These are phyloP conservation scores for Hystrix brachyura DNA, from an alignment of 2,113 vertebrate genomes.

Conservation along the genomic window DNA sequence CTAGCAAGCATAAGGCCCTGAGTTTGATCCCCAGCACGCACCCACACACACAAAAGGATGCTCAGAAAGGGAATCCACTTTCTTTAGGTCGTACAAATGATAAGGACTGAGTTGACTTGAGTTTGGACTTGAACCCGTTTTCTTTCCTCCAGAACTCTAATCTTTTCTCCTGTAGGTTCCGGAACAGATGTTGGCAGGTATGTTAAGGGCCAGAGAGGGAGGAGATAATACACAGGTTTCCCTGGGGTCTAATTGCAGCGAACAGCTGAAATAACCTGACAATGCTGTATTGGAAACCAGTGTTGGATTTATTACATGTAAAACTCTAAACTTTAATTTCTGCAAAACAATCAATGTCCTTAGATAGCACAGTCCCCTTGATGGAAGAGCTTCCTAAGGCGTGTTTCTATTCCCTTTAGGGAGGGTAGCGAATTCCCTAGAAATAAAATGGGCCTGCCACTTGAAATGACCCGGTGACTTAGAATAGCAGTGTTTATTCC, in stretches of 20 bases:
- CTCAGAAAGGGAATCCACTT: background rate
- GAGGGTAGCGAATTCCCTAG: conserved; percentile 7
- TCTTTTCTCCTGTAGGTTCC: background rate
- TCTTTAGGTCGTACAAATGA: background rate
- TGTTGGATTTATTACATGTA: background rate
- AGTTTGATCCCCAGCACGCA: too few relatives aligned
- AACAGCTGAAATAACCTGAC: background rate
- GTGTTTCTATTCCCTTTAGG: conserved; percentile 37
- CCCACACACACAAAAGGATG: background rate
- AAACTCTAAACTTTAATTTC: conserved; percentile 45
- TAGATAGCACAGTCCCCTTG: background rate
- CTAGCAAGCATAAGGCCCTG: too few relatives aligned
- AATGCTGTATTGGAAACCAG: background rate
- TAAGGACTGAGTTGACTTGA: background rate
- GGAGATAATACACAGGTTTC: background rate
- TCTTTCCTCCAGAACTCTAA: background rate
- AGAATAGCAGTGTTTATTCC: conserved; percentile 67
- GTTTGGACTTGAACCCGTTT: background rate
- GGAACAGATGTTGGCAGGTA: background rate
- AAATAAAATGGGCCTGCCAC: conserved; percentile 62
- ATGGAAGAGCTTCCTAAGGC: background rate
- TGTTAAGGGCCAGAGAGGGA: background rate
- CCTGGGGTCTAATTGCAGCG: background rate
- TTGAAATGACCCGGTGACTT: conserved; percentile 66
- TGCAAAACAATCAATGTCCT: background rate